Evolutionary conservation across 92 coral and sea anemone genomes (phyloP), one percentile per base, ranked within the genome.

Genomic region (Zoanthus sociatus): DNA sequence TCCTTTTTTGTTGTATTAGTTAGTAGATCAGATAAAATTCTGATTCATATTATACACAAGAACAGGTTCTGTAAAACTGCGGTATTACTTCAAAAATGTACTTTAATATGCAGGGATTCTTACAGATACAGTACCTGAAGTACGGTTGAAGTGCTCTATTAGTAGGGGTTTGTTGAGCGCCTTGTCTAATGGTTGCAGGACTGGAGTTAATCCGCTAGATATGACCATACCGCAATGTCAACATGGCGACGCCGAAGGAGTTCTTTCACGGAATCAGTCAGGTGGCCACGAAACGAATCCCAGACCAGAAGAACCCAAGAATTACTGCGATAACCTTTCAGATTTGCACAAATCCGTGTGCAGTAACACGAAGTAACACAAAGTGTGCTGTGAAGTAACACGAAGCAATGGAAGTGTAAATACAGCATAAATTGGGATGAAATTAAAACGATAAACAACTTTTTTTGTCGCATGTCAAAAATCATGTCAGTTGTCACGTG

Each of bases 221-320:
- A 81, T 58, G 58, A 88, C 91, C 33, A 83, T 87, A 31, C 91
- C 33, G 87, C 91, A 31, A 88, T 71, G 74, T 88, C 73, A 17
- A 79, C 68, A 61, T 88, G 82, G 58, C 69, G 21, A 79, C 81
- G 20, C 33, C 32, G 78, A 46, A 87, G 83, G 21, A 76, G 86
- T 16, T 58, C 66, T 58, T 58, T 58, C n/a, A 58, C 18, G n/a
- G 66, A 58, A 58, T 76, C 86, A 60, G 89, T 89, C 42, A 89
- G 53, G 77, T 89, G 89, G 79, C 83, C 91, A 69, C 75, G 88
- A 84, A 89, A 89, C 55, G 87, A 79, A 47, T 89, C 92, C 17
- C 69, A 89, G 30, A 84, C 86, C 50, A 89, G 92, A 67, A 89
- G 88, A 53, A 53, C 79, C 30, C 85, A 69, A 54, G 53, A 58